Conservation (phyloP, 2,797 vertebrate species). For the Neoniphon sammara region DNA sequence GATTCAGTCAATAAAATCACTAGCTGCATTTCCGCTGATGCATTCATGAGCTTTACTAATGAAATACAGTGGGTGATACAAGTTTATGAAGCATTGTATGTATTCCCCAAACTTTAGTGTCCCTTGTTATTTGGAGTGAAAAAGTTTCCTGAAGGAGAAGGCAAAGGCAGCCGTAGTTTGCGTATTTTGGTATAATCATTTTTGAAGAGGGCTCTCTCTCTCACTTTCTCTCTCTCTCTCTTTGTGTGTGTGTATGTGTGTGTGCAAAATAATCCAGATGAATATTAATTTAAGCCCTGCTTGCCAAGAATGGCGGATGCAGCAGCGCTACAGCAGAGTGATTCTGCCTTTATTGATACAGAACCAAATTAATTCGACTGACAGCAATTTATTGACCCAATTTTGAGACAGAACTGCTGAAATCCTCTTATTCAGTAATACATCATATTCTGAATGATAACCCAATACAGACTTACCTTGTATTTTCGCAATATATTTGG, state of each 20-base stretch:
- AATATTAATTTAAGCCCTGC: slow-evolving; percentile 66
- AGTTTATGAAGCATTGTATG: slow-evolving; percentile 54
- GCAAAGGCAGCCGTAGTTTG: slow-evolving; percentile 53
- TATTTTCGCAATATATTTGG: slow-evolving; percentile 2
- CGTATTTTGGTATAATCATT: slow-evolving; percentile 36
- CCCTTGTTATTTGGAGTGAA: slow-evolving; percentile 45
- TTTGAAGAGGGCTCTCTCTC: slow-evolving; percentile 45
- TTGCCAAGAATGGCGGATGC: slow-evolving; percentile 63
- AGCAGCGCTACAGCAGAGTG: slow-evolving; percentile 54
- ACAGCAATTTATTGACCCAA: slow-evolving; percentile 79
- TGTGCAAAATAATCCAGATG: slow-evolving; percentile 54
- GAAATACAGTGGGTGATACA: slow-evolving; percentile 48
- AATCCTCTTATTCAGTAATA: slow-evolving; percentile 68
- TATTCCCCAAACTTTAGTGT: slow-evolving; percentile 38
- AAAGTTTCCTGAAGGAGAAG: slow-evolving; percentile 52
- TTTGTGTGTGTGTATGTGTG: slow-evolving; percentile 1
- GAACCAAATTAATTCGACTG: slow-evolving; percentile 74
- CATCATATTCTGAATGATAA: slow-evolving; percentile 62
- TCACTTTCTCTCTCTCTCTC: slow-evolving; percentile 45
- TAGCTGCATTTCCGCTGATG: slow-evolving; percentile 23
- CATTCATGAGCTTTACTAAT: slow-evolving; percentile 65
- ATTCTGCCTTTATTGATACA: slow-evolving; percentile 72
- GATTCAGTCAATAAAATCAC: slow-evolving; percentile 35
- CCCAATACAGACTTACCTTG: slow-evolving; percentile 32
- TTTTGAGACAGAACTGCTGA: slow-evolving; percentile 67